A percentile compares a stretch with the other conserved stretches of the same genome.
Conservation (phyloP, 2,888 invertebrate species). For the Mactromeris polynyma region DNA sequence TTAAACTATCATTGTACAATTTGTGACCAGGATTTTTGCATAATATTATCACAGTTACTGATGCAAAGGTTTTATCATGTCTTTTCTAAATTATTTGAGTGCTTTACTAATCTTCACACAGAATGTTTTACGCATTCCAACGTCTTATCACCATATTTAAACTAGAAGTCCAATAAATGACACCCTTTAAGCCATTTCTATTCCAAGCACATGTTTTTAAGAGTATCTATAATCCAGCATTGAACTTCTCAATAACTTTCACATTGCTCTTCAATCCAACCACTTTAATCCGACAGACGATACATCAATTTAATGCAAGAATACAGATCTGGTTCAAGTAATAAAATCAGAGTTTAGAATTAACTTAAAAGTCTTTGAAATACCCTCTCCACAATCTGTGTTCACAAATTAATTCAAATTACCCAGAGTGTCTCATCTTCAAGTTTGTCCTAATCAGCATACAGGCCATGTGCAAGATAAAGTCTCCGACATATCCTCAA, state of each 20-base stretch:
- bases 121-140: background rate
- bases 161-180: background rate
- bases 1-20: background rate
- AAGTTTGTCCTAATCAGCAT: background rate
- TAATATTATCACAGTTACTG: background rate
- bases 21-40: background rate
- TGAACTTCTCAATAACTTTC: too few species aligned
- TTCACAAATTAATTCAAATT: constrained; percentile 13
- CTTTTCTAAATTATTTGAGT: background rate
- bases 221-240: background rate
- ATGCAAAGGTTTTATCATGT: background rate
- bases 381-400: background rate
- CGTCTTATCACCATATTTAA: background rate
- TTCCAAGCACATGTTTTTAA: too few species aligned
- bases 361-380: background rate
- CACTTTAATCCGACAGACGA: background rate
- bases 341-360: background rate
- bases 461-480: constrained; percentile 13
- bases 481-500: background rate
- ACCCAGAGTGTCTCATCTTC: background rate
- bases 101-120: background rate
- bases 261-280: too few species aligned
- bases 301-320: background rate
- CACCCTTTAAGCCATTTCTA: too few species aligned
- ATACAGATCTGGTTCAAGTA: background rate